phyloP scores from a whole-genome alignment of 23 tunicate genomes.

The Halocynthia aurantium region DNA sequence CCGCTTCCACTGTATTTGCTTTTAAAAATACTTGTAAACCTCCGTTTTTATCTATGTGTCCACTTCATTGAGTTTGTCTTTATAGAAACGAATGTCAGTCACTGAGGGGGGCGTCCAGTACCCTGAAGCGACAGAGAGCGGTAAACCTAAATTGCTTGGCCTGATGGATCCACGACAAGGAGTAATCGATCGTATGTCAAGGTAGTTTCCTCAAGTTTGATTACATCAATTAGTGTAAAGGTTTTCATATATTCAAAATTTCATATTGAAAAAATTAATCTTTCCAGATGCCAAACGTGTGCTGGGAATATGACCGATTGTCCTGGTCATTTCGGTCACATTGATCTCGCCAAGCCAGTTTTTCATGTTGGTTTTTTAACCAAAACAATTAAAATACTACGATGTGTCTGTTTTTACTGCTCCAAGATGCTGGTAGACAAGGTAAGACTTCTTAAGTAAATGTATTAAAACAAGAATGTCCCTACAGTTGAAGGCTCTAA shows the following conservation, averaged over 20 bases:
- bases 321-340: slow-evolving; percentile 99
- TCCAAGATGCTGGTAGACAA: slow-evolving; percentile 90
- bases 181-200: slow-evolving; percentile 82
- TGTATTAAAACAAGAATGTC: background rate
- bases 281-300: slow-evolving; percentile 94
- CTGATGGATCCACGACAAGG: slow-evolving; percentile 99
- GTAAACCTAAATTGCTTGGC: slow-evolving; percentile 85
- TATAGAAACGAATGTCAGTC: slow-evolving; percentile 95
- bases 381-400: slow-evolving; percentile 79
- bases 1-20: too few relatives aligned
- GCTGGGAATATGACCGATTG: slow-evolving; percentile 99
- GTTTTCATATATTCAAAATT: background rate
- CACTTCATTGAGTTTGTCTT: background rate
- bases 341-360: slow-evolving; percentile 97
- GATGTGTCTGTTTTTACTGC: slow-evolving; percentile 98
- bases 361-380: slow-evolving; percentile 93
- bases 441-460: slow-evolving; percentile 17
- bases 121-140: slow-evolving; percentile 97
- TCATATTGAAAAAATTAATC: background rate
- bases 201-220: slow-evolving; percentile 17
- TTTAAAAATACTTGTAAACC: too few relatives aligned
- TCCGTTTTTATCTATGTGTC: too few relatives aligned
- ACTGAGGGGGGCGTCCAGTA: slow-evolving; percentile 90
- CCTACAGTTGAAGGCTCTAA: background rate
- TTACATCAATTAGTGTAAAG: background rate